Evolutionary conservation across 2,888 invertebrate species (phyloP).

Genomic region (Orthosia cruda): DNA sequence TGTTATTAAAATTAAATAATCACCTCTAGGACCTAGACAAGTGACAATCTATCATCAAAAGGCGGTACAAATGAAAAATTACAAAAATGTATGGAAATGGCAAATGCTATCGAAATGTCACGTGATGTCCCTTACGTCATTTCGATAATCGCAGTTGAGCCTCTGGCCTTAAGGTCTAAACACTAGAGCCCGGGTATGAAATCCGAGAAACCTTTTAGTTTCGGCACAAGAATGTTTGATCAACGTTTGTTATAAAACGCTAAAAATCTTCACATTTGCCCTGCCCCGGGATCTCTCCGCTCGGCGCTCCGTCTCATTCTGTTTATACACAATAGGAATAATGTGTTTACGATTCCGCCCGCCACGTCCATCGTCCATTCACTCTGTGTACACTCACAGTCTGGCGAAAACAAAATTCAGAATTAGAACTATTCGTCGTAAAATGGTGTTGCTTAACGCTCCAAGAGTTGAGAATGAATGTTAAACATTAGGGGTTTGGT

Average conservation of each 20-base stretch:
- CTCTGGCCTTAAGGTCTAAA: no score
- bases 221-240: background rate
- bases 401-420: constrained; percentile 37
- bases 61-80: no score
- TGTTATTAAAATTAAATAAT: no score
- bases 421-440: constrained; percentile 49
- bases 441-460: constrained; percentile 17
- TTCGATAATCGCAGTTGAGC: no score
- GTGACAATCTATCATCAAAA: no score
- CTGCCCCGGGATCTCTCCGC: constrained; percentile 18
- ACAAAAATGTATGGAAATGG: no score
- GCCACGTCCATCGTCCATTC: constrained; percentile 44
- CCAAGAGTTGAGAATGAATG: background rate
- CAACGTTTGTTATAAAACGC: background rate
- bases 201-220: background rate
- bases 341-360: constrained; percentile 59
- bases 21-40: no score
- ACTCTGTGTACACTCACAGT: constrained; percentile 37
- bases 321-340: constrained; percentile 59
- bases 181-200: background rate
- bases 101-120: no score
- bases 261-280: constrained; percentile 16
- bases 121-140: no score
- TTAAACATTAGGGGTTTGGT: background rate
- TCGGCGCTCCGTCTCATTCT: constrained; percentile 36